Conservation (phyloP, 2,888 invertebrate genomes). For the Diachrysia chrysitis region DNA sequence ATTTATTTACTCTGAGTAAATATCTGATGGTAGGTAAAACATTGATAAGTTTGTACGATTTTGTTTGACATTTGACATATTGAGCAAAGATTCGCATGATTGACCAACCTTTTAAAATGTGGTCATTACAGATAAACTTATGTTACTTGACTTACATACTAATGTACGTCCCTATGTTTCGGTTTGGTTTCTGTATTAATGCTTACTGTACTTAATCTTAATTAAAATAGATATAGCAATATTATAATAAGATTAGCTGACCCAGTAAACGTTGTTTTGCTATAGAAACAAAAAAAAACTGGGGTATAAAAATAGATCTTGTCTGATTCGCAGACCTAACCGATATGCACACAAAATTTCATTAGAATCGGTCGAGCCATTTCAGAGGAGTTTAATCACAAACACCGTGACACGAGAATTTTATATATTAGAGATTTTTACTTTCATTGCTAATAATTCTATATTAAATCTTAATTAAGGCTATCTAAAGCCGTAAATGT, state of each 20-base stretch:
- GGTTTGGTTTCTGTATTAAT: neutral
- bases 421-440: too few relatives aligned
- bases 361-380: too few relatives aligned
- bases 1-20: slow-evolving; percentile 1
- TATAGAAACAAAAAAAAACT: too few relatives aligned
- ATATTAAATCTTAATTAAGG: too few relatives aligned
- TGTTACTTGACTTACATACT: neutral
- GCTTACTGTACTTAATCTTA: neutral
- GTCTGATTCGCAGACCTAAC: too few relatives aligned
- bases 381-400: too few relatives aligned
- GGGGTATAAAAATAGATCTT: too few relatives aligned
- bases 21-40: neutral
- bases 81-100: neutral
- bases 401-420: too few relatives aligned
- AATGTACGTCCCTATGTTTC: neutral
- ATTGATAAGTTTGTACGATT: slow-evolving; percentile 2
- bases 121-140: neutral
- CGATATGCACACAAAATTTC: too few relatives aligned
- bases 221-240: neutral
- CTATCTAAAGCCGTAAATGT: too few relatives aligned
- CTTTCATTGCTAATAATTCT: neutral
- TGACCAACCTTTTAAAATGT: neutral
- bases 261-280: too few relatives aligned
- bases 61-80: slow-evolving; percentile 4
- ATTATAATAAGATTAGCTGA: too few relatives aligned